These are phyloP conservation scores for Larimichthys crocea DNA, from an alignment of 2,113 vertebrate species.

Conservation along the genomic window DNA sequence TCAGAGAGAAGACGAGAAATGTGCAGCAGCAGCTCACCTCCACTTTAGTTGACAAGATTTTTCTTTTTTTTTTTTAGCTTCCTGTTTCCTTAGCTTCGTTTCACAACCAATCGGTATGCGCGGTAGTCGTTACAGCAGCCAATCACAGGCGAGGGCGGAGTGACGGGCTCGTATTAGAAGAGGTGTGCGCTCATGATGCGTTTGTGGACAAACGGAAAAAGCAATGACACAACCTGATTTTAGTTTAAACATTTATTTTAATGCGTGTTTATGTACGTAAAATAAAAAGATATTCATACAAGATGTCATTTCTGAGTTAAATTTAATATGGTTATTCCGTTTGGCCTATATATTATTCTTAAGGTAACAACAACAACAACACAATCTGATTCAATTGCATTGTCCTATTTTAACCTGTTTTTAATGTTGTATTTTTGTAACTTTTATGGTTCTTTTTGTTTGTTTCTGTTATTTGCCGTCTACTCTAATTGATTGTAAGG, in stretches of 20 bases:
- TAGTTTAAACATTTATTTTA: not conserved
- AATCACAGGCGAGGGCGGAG: slow-evolving; percentile 52
- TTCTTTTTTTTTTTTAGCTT: slow-evolving; percentile 64
- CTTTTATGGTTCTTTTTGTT: too few relatives aligned
- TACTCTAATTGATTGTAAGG: too few relatives aligned
- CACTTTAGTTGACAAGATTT: slow-evolving; percentile 57
- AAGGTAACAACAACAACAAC: too few relatives aligned
- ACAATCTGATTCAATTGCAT: too few relatives aligned
- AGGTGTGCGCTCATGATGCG: slow-evolving; percentile 6
- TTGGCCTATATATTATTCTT: too few relatives aligned
- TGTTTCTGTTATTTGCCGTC: too few relatives aligned
- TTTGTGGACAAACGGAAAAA: not conserved
- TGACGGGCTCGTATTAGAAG: not conserved
- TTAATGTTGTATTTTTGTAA: too few relatives aligned
- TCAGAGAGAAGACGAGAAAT: not conserved
- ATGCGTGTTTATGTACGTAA: too few relatives aligned
- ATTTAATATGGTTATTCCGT: not conserved
- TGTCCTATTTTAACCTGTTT: too few relatives aligned
- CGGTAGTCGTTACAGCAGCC: slow-evolving; percentile 49
- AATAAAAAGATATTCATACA: not conserved
- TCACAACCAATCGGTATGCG: slow-evolving; percentile 74
- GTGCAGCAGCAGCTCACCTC: slow-evolving; percentile 18
- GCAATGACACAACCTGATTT: not conserved
- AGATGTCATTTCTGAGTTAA: fast-evolving
- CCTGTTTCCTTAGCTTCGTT: slow-evolving; percentile 74